Evolutionary conservation across 2,113 vertebrate genomes (phyloP).

Genomic region (Paradisaea rubra): DNA sequence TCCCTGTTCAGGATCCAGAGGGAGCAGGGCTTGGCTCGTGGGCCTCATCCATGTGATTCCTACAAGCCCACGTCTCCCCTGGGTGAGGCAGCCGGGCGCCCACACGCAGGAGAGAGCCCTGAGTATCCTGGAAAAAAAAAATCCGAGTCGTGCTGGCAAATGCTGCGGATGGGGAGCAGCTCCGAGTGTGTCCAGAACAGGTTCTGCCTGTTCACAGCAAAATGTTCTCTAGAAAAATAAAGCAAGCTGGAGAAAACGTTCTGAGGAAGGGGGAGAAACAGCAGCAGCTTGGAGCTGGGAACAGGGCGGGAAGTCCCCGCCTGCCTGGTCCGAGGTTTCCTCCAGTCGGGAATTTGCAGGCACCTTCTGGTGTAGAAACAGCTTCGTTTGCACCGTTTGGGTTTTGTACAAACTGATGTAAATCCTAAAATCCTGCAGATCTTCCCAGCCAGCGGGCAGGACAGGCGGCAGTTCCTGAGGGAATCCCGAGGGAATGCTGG

Average conservation of each 20-base stretch:
- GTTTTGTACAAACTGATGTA: not conserved
- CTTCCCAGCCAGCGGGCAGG: not conserved
- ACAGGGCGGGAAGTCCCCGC: not conserved
- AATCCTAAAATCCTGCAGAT: not conserved
- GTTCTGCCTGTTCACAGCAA: constrained; percentile 10
- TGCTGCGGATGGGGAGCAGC: not conserved
- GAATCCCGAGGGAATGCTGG: not conserved
- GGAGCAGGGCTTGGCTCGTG: not conserved
- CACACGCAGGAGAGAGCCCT: not conserved
- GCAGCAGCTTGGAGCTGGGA: not conserved
- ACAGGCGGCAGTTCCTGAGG: not conserved
- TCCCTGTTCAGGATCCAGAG: not conserved
- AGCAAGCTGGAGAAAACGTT: not conserved
- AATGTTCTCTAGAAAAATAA: not conserved
- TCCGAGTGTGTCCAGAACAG: constrained; percentile 1
- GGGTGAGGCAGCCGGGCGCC: not conserved
- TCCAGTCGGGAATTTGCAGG: not conserved
- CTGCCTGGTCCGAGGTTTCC: fast-evolving
- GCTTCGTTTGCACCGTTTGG: not conserved
- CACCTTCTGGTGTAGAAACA: not conserved
- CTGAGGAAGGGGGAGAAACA: not conserved
- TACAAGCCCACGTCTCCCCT: not conserved
- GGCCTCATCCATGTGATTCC: not conserved
- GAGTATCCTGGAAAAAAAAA: not conserved
- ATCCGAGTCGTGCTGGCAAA: not conserved